These are phyloP conservation scores for Stomatorhinus ivindoensis DNA, from an alignment of 2,113 vertebrate species.

Conservation along the genomic window DNA sequence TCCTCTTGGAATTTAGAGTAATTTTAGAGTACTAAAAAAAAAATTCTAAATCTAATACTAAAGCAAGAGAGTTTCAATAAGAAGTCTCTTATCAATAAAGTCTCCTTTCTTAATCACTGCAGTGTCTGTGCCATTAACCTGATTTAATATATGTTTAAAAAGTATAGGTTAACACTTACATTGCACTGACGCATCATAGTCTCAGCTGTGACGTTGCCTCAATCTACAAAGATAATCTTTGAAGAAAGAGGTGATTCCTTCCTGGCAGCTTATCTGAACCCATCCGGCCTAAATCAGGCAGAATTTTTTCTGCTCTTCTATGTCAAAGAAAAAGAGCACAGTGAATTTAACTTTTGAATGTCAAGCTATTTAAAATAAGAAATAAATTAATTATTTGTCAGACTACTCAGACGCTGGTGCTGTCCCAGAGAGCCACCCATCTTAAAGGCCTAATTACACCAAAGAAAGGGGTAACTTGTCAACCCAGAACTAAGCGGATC, in stretches of 20 bases:
- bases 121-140: slow-evolving; percentile 31
- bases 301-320: slow-evolving; percentile 32
- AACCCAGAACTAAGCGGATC: slow-evolving; percentile 24
- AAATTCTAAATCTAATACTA: not conserved
- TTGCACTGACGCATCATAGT: slow-evolving; percentile 45
- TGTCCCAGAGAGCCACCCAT: slow-evolving; percentile 27
- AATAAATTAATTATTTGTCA: slow-evolving; percentile 32
- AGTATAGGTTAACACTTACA: slow-evolving; percentile 29
- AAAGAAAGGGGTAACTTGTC: slow-evolving; percentile 45
- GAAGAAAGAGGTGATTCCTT: slow-evolving; percentile 36
- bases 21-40: no score
- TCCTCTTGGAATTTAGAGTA: not conserved
- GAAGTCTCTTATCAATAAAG: slow-evolving; percentile 41
- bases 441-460: slow-evolving; percentile 33
- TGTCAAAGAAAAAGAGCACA: slow-evolving; percentile 23
- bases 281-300: slow-evolving; percentile 33
- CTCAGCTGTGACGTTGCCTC: slow-evolving; percentile 40
- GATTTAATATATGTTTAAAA: slow-evolving; percentile 37
- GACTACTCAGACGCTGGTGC: slow-evolving; percentile 10
- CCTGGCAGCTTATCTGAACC: slow-evolving; percentile 45
- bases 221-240: slow-evolving; percentile 41
- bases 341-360: slow-evolving; percentile 37
- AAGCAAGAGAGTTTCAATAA: not conserved
- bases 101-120: slow-evolving; percentile 41
- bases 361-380: slow-evolving; percentile 32